Evolutionary conservation across 2,888 invertebrate species (phyloP).

Genomic region (Oxyteleia sp.): DNA sequence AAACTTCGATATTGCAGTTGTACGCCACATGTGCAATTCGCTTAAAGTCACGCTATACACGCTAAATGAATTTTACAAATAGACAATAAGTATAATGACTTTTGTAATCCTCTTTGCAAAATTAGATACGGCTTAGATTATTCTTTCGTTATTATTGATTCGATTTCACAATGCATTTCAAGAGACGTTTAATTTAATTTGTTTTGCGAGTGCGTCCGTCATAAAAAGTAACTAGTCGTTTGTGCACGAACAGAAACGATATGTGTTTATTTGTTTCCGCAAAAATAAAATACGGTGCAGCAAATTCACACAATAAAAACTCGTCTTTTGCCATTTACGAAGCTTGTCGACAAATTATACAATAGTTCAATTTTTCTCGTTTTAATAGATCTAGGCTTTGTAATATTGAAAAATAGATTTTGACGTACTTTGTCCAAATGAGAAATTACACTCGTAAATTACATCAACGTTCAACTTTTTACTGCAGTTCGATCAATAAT

Average conservation of each 20-base stretch:
- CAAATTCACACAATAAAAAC: too few relatives aligned
- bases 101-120: constrained; percentile 31
- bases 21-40: constrained; percentile 40
- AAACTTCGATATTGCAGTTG: constrained; percentile 57
- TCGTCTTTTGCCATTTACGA: background rate
- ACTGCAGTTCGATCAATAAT: constrained; percentile 35
- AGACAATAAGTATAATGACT: constrained; percentile 53
- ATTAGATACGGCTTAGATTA: constrained; percentile 18
- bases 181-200: background rate
- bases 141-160: constrained; percentile 5
- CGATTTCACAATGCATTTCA: background rate
- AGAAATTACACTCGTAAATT: background rate
- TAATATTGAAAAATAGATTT: too few relatives aligned
- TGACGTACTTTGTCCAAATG: too few relatives aligned
- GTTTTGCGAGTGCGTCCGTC: background rate
- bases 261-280: too few relatives aligned
- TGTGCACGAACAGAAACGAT: background rate
- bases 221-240: too few relatives aligned
- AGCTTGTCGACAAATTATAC: background rate
- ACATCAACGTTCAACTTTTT: constrained; percentile 4
- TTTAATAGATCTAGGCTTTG: too few relatives aligned
- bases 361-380: too few relatives aligned
- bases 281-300: too few relatives aligned
- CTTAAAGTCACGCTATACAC: constrained; percentile 63
- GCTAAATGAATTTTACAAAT: constrained; percentile 58